phyloP scores from a whole-genome alignment of 2,113 vertebrate genomes.

The Crypturellus undulatus region DNA sequence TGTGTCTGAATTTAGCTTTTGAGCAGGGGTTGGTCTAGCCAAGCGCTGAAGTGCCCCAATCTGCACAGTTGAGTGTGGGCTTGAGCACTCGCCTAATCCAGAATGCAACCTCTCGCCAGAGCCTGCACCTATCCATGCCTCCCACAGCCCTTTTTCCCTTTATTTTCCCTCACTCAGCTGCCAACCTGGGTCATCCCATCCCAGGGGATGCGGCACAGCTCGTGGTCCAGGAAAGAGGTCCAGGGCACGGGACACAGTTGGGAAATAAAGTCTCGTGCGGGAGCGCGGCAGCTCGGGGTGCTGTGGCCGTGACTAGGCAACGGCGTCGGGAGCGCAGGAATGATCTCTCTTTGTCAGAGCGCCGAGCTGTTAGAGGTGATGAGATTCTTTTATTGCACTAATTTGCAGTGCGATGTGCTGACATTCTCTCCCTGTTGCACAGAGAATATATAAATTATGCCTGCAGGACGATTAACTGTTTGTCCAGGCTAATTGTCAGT shows the following conservation, averaged over 20 bases:
- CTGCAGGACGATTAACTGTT: conserved; percentile 73
- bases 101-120: fast-evolving
- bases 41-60: not conserved
- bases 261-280: not conserved
- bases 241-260: not conserved
- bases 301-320: conserved; percentile 61
- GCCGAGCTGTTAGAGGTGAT: conserved; percentile 48
- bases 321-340: conserved; percentile 53
- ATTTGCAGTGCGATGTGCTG: conserved; percentile 47
- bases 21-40: not conserved
- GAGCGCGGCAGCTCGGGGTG: conserved; percentile 39
- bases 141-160: not conserved
- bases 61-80: not conserved
- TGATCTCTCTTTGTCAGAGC: conserved; percentile 73
- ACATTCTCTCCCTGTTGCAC: conserved; percentile 61
- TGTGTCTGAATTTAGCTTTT: fast-evolving
- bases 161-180: not conserved
- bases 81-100: not conserved
- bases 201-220: not conserved
- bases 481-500: conserved; percentile 79
- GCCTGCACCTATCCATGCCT: not conserved
- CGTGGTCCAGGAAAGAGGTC: not conserved
- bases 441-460: conserved; percentile 73
- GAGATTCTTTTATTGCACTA: conserved; percentile 66
- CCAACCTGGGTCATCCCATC: not conserved